Base-by-base conservation (phyloP, 2,888 invertebrate species). In the Polymixis lichenea region DNA sequence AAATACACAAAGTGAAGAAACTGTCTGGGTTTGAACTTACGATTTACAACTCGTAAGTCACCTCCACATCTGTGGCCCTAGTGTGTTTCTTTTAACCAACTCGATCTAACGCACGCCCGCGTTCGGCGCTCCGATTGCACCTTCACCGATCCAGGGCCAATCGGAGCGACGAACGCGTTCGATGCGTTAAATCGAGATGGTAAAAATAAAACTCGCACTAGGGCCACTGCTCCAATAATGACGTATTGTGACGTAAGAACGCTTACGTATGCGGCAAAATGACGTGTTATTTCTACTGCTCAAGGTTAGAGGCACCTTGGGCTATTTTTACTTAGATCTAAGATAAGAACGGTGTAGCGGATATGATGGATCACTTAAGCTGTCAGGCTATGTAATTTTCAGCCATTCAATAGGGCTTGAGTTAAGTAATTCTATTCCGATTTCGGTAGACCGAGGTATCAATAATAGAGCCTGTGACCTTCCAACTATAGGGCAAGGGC, bases 291-390 rank as follows among this genome's bases (percentile, higher is more conserved):
- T 66, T 78, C 55, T 71, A 51, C 6, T 46, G 11, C 1, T 8
- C 38, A 78, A 78, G 65, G 79, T 72, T 38, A 72, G 15, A 78
- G n/a, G 58, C 38, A 61, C 79, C 78, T 78, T 78, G 72, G 11
- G 38, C 38, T 78, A 79, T 78, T 78, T 79, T 61, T 55, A 66
- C 49, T 55, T 0, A 55, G 79, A 78, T 78, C 55, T 43, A 1
- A 19, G 65, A 78, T 78, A 49, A 19, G n/a, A 7, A 13, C 1
- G 51, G 15, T 19, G 8, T 28, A 0, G n/a, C 73, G 78, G 79
- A 79, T 15, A 55, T 55, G 11, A 78, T 78, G 60, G 17, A 66
- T 78, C 65, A 79, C 49, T 78, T 78, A 25, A 25, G n/a, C 38
- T 51, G 62, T 71, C 78, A 62, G 15, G n/a, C 19, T 19, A 0